Base-by-base conservation (phyloP, 2,113 vertebrate species). In the Hyla sarda region DNA sequence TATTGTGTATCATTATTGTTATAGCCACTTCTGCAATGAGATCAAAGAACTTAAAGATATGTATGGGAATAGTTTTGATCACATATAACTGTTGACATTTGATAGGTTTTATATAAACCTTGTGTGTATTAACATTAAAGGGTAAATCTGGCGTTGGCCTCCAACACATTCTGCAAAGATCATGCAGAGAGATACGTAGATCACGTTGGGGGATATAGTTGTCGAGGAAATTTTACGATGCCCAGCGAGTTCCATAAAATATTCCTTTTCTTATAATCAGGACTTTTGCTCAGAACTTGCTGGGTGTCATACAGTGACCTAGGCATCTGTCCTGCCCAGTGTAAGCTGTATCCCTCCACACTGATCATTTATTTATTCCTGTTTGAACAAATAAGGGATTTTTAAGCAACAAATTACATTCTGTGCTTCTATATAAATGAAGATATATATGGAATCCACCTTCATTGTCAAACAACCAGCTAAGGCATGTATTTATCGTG, bases 381-480 rank as follows among this genome's bases (percentile, higher is more conserved):
- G 16, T 58, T 25, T 76, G 23, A 52, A 48, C 28, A 77, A 76
- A 77, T 77, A 13, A 67, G 52, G 19, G 17, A 21, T 67, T 76
- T 52, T 67, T 75, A 41, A n/a, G 17, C 5, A 32, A 74, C 67
- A 77, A 85, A 78, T 69, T n/a, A 52, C 84, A 75, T 73, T 60
- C 4, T 50, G 30, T 81, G 21, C 84, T 56, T 79, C 17, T 69
- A 69, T 72, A 80, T 65, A 80, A 86, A 72, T 79, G 62, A 80
- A 72, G 62, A 81, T 86, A 86, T 80, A 86, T 80, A 69, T 86
- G 77, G 62, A 86, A 86, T 56, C 84, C 84, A 86, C 77, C 74
- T 78, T 81, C 62, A 72, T 73, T 73, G 50, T 80, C 76, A 80
- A 56, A 47, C 47, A 86, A 81, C 50, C 76, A 56, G 41, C 76